These are phyloP conservation scores for Mesoligia furuncula DNA, from an alignment of 2,888 invertebrate genomes.

Conservation along the genomic window DNA sequence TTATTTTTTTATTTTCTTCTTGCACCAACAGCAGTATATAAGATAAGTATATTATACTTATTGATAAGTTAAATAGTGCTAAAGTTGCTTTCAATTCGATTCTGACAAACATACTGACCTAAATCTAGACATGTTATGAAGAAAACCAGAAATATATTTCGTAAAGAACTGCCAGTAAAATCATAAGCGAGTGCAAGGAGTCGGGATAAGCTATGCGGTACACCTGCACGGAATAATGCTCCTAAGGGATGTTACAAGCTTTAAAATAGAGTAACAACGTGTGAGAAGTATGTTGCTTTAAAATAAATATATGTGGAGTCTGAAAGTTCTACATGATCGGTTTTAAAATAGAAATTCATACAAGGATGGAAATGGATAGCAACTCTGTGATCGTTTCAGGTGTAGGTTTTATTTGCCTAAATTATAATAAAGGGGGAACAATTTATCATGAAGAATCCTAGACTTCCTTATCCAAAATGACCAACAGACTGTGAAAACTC, in stretches of 20 bases:
- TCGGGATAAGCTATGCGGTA: slow-evolving; percentile 6
- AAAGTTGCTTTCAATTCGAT: neutral
- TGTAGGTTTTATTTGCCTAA: neutral
- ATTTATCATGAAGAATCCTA: neutral
- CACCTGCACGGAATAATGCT: slow-evolving; percentile 24
- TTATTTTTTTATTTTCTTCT: no score
- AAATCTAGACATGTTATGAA: slow-evolving; percentile 4
- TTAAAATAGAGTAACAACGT: slow-evolving; percentile 21
- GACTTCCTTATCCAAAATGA: neutral
- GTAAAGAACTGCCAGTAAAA: slow-evolving; percentile 12
- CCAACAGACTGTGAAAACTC: neutral
- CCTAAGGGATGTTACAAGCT: neutral
- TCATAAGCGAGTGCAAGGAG: slow-evolving; percentile 13
- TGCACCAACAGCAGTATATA: no score
- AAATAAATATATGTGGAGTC: slow-evolving; percentile 7
- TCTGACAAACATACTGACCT: neutral
- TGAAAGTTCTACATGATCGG: neutral
- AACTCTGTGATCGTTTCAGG: neutral
- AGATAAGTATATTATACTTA: neutral
- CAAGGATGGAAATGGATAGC: neutral
- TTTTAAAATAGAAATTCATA: neutral
- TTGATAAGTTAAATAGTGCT: neutral
- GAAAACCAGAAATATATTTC: slow-evolving; percentile 1
- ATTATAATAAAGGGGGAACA: neutral
- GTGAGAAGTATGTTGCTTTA: neutral